phyloP scores from a whole-genome alignment of 2,888 invertebrate species.

The Synergus laeviventris region DNA sequence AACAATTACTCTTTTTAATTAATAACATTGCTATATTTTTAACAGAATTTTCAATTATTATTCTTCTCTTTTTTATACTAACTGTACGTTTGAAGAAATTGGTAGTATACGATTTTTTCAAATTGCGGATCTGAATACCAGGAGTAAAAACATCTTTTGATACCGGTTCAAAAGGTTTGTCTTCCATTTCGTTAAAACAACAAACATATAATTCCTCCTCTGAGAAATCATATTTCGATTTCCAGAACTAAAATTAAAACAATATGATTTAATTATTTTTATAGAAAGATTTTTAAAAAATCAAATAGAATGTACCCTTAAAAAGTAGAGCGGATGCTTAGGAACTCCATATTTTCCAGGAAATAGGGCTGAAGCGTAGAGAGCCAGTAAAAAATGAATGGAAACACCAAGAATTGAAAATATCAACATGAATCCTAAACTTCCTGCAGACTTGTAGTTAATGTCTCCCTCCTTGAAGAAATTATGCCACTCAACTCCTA shows the following conservation, averaged over 20 bases:
- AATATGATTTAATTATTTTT: background rate
- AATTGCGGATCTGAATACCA: conserved; percentile 78
- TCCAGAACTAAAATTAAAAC: background rate
- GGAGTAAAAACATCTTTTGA: conserved; percentile 61
- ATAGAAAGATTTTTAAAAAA: background rate
- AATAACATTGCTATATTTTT: background rate
- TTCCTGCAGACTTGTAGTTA: conserved; percentile 60
- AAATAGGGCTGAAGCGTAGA: conserved; percentile 90
- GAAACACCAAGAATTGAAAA: conserved; percentile 84
- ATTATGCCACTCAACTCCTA: conserved; percentile 76
- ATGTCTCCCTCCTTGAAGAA: conserved; percentile 69
- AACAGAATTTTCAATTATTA: too few relatives aligned
- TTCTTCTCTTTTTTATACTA: conserved; percentile 39
- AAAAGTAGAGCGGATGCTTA: conserved; percentile 86
- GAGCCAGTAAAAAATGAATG: conserved; percentile 85
- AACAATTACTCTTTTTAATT: background rate
- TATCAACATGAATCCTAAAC: conserved; percentile 82
- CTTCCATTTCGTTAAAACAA: conserved; percentile 52
- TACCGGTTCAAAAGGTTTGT: conserved; percentile 70
- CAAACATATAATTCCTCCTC: too few relatives aligned
- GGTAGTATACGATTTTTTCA: conserved; percentile 73
- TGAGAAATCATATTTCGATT: background rate
- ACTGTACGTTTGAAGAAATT: conserved; percentile 63
- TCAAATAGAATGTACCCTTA: conserved; percentile 61
- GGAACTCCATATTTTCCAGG: conserved; percentile 93